Base-by-base conservation (phyloP, 2,888 invertebrate species). In the Watsonalla binaria region DNA sequence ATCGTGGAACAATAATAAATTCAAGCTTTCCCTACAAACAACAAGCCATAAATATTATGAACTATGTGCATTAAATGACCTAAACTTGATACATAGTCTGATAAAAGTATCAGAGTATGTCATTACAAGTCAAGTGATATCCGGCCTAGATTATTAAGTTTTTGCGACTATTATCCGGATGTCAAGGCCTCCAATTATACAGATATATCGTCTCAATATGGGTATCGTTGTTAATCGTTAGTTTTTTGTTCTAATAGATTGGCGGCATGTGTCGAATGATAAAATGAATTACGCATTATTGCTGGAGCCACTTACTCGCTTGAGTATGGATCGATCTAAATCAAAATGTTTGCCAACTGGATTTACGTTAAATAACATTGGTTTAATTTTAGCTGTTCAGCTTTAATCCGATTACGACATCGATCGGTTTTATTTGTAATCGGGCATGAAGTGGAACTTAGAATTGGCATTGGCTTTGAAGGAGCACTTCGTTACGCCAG, bases 391-490 rank as follows among this genome's bases (percentile, higher is more conserved):
- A 33, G 47, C 34, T 33, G 47, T 47, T 47, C 34, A 13, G 34
- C 47, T 47, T 47, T 47, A n/a, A 14, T 9, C 14, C 37, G 15
- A 49, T 39, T 47, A 49, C 48, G 15, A 37, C 49, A 49, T 49
- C 33, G 37, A 49, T 49, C 33, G 37, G 24, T 9, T 33, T 14
- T 47, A 46, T 52, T 50, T 53, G 11, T 45, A 68, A 67, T 56
- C 45, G 37, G 42, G 59, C 64, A 54, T 67, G 62, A 69, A 69
- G 61, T 68, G 65, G 58, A 65, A 69, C 59, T 54, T 51, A 51
- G 45, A 49, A 57, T 51, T 53, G 70, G 46, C 70, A 66, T 53
- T 68, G 67, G 59, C 60, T 59, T 58, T 60, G 60, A 52, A 55
- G 51, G 52, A 56, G 46, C 57, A 53, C 51, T 54, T 57, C 58